phyloP scores from a whole-genome alignment of 2,888 invertebrate species.

The Acronicta alni region DNA sequence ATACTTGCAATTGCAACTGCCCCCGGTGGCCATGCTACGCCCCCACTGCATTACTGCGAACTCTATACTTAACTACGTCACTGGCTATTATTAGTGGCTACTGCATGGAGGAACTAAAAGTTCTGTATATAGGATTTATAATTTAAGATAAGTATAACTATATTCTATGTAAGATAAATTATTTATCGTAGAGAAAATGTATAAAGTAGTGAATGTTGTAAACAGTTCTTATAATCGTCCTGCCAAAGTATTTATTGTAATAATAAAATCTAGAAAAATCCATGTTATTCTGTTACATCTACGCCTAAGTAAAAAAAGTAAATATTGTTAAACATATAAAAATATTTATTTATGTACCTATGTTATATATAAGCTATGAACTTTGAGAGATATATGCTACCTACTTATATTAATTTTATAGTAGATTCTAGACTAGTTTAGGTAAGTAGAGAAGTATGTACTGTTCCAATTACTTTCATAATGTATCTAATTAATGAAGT shows the following conservation, averaged over 20 bases:
- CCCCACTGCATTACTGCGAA: too few species aligned
- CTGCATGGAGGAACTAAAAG: conserved; percentile 23
- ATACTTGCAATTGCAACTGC: too few species aligned
- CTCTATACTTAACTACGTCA: too few species aligned
- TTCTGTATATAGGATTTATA: conserved; percentile 41
- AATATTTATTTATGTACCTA: conserved; percentile 56
- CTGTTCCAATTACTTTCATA: too few species aligned
- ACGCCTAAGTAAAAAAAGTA: conserved; percentile 24
- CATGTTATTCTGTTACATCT: conserved; percentile 25
- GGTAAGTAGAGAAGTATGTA: too few species aligned
- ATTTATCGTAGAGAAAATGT: conserved; percentile 41
- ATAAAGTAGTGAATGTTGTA: conserved; percentile 56
- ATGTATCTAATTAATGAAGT: too few species aligned
- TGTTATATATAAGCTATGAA: too few species aligned
- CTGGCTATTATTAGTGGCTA: too few species aligned
- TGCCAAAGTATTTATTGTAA: conserved; percentile 50
- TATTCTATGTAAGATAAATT: conserved; percentile 30
- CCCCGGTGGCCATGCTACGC: too few species aligned
- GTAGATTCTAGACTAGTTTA: too few species aligned
- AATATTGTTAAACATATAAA: conserved; percentile 45
- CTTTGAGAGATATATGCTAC: conserved; percentile 31
- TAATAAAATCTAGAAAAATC: conserved; percentile 29
- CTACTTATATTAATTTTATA: not conserved
- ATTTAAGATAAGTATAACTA: conserved; percentile 31
- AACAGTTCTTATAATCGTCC: conserved; percentile 46